Percentiles rank a stretch among this genome's conserved stretches.
These are phyloP conservation scores for Nymphalis polychloros DNA, from an alignment of 2,888 invertebrate genomes.

Conservation along the genomic window DNA sequence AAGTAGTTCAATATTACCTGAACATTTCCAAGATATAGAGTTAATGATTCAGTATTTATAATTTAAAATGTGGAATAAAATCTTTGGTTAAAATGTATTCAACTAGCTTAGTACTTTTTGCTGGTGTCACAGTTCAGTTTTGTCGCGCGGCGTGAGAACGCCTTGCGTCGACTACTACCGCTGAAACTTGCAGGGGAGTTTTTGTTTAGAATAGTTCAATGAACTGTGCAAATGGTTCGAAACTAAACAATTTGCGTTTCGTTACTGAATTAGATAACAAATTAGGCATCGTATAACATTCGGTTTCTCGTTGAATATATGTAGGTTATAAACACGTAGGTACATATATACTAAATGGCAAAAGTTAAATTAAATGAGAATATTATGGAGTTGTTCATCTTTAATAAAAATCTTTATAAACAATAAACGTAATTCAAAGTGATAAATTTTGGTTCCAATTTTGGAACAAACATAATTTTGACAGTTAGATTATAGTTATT, in stretches of 20 bases:
- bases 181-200: constrained; percentile 77
- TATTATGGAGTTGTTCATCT: too few species aligned
- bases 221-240: constrained; percentile 61
- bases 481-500: too few species aligned
- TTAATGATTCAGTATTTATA: not conserved
- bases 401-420: too few species aligned
- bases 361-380: too few species aligned
- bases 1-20: too few species aligned
- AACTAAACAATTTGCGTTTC: constrained; percentile 40
- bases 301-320: too few species aligned
- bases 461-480: too few species aligned
- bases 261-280: constrained; percentile 28
- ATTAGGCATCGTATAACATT: not conserved
- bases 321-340: too few species aligned
- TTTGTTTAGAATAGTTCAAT: constrained; percentile 75
- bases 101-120: constrained; percentile 54
- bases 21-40: not conserved
- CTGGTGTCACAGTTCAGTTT: constrained; percentile 68
- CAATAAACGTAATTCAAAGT: too few species aligned
- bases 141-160: constrained; percentile 66
- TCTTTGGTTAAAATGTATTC: not conserved
- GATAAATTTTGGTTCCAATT: too few species aligned
- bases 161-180: constrained; percentile 46
- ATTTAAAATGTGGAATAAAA: not conserved
- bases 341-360: too few species aligned